Conservation (phyloP, 2,113 vertebrate species). For the Alosa alosa region DNA sequence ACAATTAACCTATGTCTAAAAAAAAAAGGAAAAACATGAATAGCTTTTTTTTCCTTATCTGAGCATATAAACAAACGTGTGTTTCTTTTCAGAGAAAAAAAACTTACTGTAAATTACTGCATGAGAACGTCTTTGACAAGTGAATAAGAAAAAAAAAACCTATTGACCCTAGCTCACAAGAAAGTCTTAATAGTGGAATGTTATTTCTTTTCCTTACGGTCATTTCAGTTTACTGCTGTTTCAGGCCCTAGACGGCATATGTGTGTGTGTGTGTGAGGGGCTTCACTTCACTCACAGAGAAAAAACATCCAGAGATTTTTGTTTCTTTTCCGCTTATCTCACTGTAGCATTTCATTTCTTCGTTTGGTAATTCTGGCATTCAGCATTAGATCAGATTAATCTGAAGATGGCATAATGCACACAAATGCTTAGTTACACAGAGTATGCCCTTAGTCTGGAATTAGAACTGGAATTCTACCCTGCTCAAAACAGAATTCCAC, state of each 20-base stretch:
- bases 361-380: not conserved
- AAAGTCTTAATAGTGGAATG: constrained; percentile 62
- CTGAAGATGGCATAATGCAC: not conserved
- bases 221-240: not conserved
- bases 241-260: not conserved
- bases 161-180: constrained; percentile 53
- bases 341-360: not conserved
- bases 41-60: constrained; percentile 80
- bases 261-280: not conserved
- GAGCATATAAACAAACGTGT: constrained; percentile 71
- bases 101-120: constrained; percentile 64
- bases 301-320: not conserved
- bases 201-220: constrained; percentile 36
- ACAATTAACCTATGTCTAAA: constrained; percentile 43
- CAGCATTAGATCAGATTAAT: constrained; percentile 12
- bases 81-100: constrained; percentile 64
- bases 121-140: constrained; percentile 71
- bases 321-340: not conserved
- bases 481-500: not conserved
- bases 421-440: not conserved
- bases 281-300: not conserved
- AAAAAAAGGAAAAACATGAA: constrained; percentile 48
- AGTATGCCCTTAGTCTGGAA: not conserved
- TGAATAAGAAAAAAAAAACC: constrained; percentile 50
- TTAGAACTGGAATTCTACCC: not conserved